These are phyloP conservation scores for Linnaemya tessellans DNA, from an alignment of 2,888 invertebrate species.

Conservation along the genomic window DNA sequence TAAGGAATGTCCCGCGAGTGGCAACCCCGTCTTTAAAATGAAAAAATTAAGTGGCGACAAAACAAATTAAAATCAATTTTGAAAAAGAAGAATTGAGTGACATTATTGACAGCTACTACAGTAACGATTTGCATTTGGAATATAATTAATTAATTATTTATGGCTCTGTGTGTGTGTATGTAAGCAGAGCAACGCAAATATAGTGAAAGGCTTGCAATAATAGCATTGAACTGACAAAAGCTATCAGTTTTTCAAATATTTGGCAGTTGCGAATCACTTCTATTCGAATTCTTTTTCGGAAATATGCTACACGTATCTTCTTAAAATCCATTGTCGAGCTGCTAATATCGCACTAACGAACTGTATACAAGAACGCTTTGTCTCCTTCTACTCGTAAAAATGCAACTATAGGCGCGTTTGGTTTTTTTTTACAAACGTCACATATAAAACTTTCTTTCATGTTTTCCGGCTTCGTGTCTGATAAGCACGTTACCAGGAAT, in stretches of 20 bases:
- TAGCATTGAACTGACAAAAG: no score
- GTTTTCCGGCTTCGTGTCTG: neutral
- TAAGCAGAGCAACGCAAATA: neutral
- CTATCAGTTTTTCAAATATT: no score
- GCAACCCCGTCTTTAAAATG: neutral
- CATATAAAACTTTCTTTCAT: slow-evolving; percentile 7
- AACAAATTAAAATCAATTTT: slow-evolving; percentile 31
- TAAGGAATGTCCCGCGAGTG: neutral
- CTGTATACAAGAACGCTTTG: no score
- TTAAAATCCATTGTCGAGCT: no score
- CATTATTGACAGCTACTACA: slow-evolving; percentile 26
- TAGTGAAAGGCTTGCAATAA: neutral
- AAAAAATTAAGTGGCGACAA: slow-evolving; percentile 31
- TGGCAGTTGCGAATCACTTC: no score
- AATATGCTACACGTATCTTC: no score
- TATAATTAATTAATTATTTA: neutral
- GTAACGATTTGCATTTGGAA: slow-evolving; percentile 8
- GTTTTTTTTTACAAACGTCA: neutral
- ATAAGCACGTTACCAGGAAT: neutral
- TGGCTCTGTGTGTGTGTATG: neutral
- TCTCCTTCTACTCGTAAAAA: no score
- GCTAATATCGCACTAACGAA: no score
- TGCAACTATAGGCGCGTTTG: no score
- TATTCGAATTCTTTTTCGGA: no score
- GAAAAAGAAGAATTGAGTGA: slow-evolving; percentile 25